These are phyloP conservation scores for Eremobia ochroleuca DNA, from an alignment of 2,888 invertebrate species.

Conservation along the genomic window DNA sequence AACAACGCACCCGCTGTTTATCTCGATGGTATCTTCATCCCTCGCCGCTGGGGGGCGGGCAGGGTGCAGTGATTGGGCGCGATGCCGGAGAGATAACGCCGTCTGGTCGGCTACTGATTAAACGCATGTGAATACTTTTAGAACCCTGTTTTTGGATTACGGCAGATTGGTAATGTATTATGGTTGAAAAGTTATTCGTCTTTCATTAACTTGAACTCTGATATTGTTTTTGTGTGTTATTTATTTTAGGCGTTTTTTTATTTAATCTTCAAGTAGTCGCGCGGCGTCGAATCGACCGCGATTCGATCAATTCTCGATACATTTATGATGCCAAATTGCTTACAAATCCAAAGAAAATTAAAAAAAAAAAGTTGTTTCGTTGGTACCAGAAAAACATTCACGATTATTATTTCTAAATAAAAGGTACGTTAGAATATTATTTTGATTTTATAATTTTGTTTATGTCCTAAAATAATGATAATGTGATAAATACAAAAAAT, in stretches of 20 bases:
- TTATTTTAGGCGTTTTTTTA: not conserved
- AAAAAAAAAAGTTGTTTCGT: no score
- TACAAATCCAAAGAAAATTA: no score
- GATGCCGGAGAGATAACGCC: conserved; percentile 77
- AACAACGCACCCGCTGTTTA: conserved; percentile 54
- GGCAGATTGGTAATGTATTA: conserved; percentile 6
- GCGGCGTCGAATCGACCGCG: no score
- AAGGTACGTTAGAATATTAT: no score
- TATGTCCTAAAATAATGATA: no score
- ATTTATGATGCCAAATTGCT: no score
- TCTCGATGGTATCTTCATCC: conserved; percentile 69
- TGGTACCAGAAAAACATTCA: no score
- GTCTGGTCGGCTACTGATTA: conserved; percentile 67
- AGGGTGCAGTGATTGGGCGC: conserved; percentile 73
- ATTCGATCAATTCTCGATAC: no score
- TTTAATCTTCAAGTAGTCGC: no score
- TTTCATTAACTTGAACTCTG: not conserved
- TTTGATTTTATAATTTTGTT: no score
- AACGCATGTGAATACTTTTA: conserved; percentile 67
- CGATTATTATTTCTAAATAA: no score
- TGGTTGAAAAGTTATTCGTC: not conserved
- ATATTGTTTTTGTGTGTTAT: not conserved
- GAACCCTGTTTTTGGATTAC: conserved; percentile 23
- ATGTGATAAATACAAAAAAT: no score
- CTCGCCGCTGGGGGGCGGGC: conserved; percentile 48